phyloP scores from a whole-genome alignment of 2,888 invertebrate species.

The Amphimallon solstitiale region DNA sequence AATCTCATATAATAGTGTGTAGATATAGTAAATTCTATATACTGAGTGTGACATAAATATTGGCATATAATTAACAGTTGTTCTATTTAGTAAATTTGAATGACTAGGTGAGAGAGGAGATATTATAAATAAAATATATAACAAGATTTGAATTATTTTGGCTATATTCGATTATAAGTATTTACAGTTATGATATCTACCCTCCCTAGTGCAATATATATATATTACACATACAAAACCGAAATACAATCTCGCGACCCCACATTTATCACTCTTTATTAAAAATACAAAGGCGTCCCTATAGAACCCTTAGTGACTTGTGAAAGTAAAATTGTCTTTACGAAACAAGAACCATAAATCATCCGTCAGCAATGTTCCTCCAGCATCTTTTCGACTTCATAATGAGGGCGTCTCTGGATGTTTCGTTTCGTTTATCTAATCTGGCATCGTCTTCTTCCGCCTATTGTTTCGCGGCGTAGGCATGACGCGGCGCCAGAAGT shows the following conservation, averaged over 20 bases:
- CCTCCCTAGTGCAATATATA: no score
- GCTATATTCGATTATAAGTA: no score
- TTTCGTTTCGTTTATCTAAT: conserved; percentile 29
- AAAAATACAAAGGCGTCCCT: conserved; percentile 3
- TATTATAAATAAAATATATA: no score
- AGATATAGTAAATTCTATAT: no score
- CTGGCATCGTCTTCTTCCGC: conserved; percentile 6
- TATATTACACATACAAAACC: background rate
- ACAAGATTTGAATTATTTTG: no score
- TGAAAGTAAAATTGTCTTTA: conserved; percentile 19
- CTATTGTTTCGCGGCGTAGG: background rate
- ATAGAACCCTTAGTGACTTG: background rate
- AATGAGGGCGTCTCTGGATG: conserved; percentile 1
- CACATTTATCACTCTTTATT: conserved; percentile 19
- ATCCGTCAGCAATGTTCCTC: conserved; percentile 8
- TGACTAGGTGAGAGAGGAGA: no score
- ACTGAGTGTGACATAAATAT: no score
- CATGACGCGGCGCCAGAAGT: background rate
- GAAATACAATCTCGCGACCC: background rate
- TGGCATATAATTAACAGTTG: no score
- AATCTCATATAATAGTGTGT: no score
- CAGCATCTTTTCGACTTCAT: background rate
- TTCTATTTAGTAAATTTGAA: no score
- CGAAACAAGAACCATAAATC: conserved; percentile 13
- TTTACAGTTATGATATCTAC: no score